Percentiles rank a stretch among this genome's conserved stretches.
These are phyloP conservation scores for Eulemur macaco DNA, from an alignment of 2,113 vertebrate genomes.

Conservation along the genomic window DNA sequence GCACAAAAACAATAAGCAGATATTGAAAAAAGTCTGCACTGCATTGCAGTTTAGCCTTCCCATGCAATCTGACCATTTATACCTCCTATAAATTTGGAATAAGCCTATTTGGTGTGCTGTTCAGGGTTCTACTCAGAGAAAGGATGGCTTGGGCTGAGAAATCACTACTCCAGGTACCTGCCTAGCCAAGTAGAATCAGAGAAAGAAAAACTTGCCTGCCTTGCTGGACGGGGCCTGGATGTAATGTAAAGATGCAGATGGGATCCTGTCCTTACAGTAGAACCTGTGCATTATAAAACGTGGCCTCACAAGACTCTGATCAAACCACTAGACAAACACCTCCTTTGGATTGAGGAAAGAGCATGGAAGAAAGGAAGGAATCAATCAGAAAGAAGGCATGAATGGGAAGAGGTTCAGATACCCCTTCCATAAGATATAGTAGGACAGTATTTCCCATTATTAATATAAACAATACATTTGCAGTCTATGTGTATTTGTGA, in stretches of 20 bases:
- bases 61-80: not conserved
- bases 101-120: not conserved
- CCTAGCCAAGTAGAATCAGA: not conserved
- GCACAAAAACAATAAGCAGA: not conserved
- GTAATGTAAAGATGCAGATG: not conserved
- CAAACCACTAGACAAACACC: not conserved
- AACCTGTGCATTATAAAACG: not conserved
- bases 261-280: fast-evolving
- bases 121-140: not conserved
- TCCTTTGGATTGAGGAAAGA: not conserved
- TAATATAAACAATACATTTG: not conserved
- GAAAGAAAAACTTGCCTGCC: fast-evolving
- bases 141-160: no score
- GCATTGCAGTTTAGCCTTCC: not conserved
- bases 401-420: not conserved
- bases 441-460: not conserved
- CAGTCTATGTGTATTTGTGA: not conserved
- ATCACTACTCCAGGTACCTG: fast-evolving
- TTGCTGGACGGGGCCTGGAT: not conserved
- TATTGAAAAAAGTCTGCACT: not conserved
- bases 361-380: no score
- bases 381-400: no score
- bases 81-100: not conserved
- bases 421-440: not conserved
- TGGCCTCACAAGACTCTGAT: not conserved